A percentile compares a stretch with the other conserved stretches of the same genome.
phyloP scores from a whole-genome alignment of 2,797 vertebrate genomes.

The Gymnodraco acuticeps region DNA sequence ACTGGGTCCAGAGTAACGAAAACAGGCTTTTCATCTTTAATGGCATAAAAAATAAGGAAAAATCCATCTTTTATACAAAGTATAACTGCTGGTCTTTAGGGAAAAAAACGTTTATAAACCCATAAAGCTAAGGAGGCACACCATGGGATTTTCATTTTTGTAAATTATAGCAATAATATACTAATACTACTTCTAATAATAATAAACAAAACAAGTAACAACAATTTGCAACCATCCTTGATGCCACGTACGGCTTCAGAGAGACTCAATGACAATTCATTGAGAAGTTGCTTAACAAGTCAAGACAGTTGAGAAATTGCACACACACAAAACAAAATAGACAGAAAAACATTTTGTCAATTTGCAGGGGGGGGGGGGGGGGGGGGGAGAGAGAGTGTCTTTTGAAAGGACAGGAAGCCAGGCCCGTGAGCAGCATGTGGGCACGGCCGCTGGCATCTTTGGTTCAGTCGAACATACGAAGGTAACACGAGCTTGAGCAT shows the following conservation, averaged over 20 bases:
- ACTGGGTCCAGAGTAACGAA: constrained; percentile 99
- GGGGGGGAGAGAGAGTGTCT: constrained; percentile 91
- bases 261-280: constrained; percentile 90
- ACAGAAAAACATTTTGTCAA: constrained; percentile 87
- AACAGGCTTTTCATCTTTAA: constrained; percentile 91
- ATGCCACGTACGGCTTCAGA: constrained; percentile 75
- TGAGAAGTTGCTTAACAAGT: constrained; percentile 90
- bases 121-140: constrained; percentile 99
- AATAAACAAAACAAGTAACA: constrained; percentile 87
- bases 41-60: constrained; percentile 94
- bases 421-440: constrained; percentile 98
- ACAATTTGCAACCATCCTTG: constrained; percentile 86
- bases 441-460: constrained; percentile 99
- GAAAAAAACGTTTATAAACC: constrained; percentile 95
- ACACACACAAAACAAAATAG: constrained; percentile 60
- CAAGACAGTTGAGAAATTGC: constrained; percentile 80
- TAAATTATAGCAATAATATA: constrained; percentile 82
- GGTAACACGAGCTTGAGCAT: constrained; percentile 89
- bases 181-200: constrained; percentile 49
- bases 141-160: constrained; percentile 91
- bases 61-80: constrained; percentile 98
- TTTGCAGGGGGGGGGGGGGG: constrained; percentile 89
- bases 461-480: constrained; percentile 95
- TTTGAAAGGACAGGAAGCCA: constrained; percentile 98
- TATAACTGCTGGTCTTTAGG: constrained; percentile 99